Base-by-base conservation (phyloP, 2,113 vertebrate genomes). In the Dicrurus megarhynchus region DNA sequence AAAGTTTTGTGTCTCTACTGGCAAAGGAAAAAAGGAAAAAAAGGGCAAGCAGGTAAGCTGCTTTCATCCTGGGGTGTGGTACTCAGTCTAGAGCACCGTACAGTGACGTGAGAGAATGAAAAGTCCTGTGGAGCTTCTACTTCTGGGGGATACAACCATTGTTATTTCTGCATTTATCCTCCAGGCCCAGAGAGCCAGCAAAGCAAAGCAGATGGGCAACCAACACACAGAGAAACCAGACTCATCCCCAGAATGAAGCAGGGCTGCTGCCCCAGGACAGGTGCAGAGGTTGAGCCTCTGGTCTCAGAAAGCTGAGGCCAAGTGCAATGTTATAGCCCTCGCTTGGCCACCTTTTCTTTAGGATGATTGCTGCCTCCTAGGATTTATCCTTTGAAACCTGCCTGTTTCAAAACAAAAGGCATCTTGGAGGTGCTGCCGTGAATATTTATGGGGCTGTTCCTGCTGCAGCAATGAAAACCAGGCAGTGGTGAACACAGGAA, bases 51-150 rank as follows among this genome's bases (percentile, higher is more conserved):
- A 63, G 39, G 35, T 37, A 50, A 81, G 55, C 16, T 41, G 4
- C 30, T 68, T 55, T 69, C 18, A 47, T 47, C 19, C 19, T 41
- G 15, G 39, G 39, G 17, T 6, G 7, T 37, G 27, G 3, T 61
- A 18, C 35, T 39, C 69, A 56, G 13, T 44, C 42, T n/a, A 35
- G 22, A 47, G 39, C 11, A 17, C 30, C 0, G 0, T 37, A 64
- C 16, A 67, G 23, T 0, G 0, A 53, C 1, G 1, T 9, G 10
- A 37, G 56, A 13, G n/a, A 67, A 18, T 42, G 33, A 56, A 26
- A 76, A 50, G 50, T 50, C 44, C 41, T 68, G 3, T 33, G 35
- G 50, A 77, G 8, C 30, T 27, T 47, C 61, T 78, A 1, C 56
- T 86, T 16, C 27, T 65, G 32, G 14, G 86, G 26, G 23, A 86